Evolutionary conservation across 2,113 vertebrate genomes (phyloP).

Genomic region (Elaphurus davidianus): DNA sequence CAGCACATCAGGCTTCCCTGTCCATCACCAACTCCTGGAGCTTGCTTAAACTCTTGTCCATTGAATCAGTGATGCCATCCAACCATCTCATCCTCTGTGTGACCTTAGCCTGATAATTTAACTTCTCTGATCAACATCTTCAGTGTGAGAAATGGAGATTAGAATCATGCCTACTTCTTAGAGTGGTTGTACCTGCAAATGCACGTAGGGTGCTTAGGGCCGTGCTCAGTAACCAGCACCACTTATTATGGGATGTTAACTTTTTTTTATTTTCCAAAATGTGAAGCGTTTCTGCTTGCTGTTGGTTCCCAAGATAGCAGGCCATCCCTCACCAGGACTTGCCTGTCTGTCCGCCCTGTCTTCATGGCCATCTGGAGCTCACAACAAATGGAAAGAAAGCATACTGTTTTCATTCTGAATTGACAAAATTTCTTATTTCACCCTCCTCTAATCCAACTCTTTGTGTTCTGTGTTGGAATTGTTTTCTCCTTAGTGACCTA

Average conservation of each 20-base stretch:
- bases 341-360: not conserved
- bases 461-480: not conserved
- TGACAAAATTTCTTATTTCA: not conserved
- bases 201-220: not conserved
- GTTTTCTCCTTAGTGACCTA: not conserved
- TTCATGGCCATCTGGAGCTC: not conserved
- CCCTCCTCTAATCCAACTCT: not conserved
- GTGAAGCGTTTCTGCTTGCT: not conserved
- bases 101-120: not conserved
- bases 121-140: not conserved
- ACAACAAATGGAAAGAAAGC: not conserved
- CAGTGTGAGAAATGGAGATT: not conserved
- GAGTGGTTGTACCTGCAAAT: not conserved
- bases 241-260: not conserved
- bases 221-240: not conserved
- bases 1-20: not conserved
- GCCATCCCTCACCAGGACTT: not conserved
- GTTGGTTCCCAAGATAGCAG: not conserved
- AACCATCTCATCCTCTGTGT: not conserved
- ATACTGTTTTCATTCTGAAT: not conserved
- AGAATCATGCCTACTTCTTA: too few relatives aligned
- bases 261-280: not conserved
- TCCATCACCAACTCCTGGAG: not conserved
- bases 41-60: not conserved
- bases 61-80: not conserved